A percentile compares a stretch with the other conserved stretches of the same genome.
These are phyloP conservation scores for Opisthocomus hoazin DNA, from an alignment of 2,113 vertebrate genomes.

Conservation along the genomic window DNA sequence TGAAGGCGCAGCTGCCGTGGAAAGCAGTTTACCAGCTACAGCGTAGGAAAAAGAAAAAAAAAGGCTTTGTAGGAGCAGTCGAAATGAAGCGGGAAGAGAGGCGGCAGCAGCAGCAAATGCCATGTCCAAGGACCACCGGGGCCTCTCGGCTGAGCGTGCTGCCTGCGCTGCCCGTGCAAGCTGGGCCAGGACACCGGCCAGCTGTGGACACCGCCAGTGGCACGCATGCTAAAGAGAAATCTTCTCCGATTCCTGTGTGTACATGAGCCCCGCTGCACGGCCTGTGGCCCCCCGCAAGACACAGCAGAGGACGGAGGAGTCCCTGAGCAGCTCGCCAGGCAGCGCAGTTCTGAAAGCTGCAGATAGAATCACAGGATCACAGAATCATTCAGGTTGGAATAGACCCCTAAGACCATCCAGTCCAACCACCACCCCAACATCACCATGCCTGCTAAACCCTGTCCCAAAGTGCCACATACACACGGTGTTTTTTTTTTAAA, in stretches of 20 bases:
- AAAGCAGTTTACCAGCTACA: not conserved
- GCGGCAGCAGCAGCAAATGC: not conserved
- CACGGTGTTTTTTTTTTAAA: too few species aligned
- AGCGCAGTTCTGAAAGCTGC: not conserved
- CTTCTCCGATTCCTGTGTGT: not conserved
- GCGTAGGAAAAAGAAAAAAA: not conserved
- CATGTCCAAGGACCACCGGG: not conserved
- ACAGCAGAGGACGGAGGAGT: not conserved
- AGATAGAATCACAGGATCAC: not conserved
- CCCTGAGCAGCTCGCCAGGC: not conserved
- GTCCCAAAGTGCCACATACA: too few species aligned
- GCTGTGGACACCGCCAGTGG: not conserved
- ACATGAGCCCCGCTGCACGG: not conserved
- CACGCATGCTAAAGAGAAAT: not conserved
- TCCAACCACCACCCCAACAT: too few species aligned
- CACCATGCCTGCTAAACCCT: too few species aligned
- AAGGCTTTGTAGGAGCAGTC: not conserved
- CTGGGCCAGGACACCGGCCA: too few species aligned
- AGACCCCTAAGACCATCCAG: too few species aligned
- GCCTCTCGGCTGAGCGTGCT: not conserved
- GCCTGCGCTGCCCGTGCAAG: not conserved
- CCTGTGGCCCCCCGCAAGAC: not conserved
- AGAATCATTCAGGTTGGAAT: too few species aligned
- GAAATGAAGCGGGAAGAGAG: not conserved
- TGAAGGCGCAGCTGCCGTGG: not conserved